Percentiles rank a stretch among this genome's conserved stretches.
phyloP scores from a whole-genome alignment of 1,140 invertebrate genomes.

The Popillia japonica region DNA sequence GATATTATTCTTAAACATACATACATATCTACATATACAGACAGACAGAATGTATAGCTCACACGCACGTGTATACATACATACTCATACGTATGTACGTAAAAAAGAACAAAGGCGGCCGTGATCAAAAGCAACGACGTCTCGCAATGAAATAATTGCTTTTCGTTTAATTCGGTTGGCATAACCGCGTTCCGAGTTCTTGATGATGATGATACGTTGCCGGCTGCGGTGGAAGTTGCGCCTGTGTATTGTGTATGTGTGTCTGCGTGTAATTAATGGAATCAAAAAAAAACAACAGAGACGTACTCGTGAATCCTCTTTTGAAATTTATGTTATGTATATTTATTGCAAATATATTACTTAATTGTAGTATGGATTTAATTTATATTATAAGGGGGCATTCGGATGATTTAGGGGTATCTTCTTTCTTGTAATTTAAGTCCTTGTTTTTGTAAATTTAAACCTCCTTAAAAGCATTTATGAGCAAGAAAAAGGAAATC shows the following conservation, averaged over 20 bases:
- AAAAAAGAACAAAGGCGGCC: background rate
- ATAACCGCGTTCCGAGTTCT: background rate
- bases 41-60: background rate
- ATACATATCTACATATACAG: background rate
- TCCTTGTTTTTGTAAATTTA: too few relatives aligned
- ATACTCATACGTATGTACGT: too few relatives aligned
- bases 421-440: too few relatives aligned
- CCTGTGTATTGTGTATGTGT: too few relatives aligned
- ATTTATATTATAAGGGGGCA: too few relatives aligned
- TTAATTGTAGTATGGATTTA: too few relatives aligned
- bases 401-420: too few relatives aligned
- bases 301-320: background rate
- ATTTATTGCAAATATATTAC: too few relatives aligned
- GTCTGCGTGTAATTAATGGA: background rate
- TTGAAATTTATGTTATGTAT: too few relatives aligned
- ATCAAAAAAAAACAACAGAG: background rate
- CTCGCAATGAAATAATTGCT: background rate
- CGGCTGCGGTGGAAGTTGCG: too few relatives aligned
- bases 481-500: too few relatives aligned
- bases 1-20: background rate
- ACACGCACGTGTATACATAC: background rate
- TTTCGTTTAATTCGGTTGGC: background rate
- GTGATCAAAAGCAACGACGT: background rate
- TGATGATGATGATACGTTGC: conserved; percentile 5
- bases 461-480: too few relatives aligned